Evolutionary conservation across 2,797 vertebrate genomes (phyloP).

Genomic region (Oophaga sylvatica): DNA sequence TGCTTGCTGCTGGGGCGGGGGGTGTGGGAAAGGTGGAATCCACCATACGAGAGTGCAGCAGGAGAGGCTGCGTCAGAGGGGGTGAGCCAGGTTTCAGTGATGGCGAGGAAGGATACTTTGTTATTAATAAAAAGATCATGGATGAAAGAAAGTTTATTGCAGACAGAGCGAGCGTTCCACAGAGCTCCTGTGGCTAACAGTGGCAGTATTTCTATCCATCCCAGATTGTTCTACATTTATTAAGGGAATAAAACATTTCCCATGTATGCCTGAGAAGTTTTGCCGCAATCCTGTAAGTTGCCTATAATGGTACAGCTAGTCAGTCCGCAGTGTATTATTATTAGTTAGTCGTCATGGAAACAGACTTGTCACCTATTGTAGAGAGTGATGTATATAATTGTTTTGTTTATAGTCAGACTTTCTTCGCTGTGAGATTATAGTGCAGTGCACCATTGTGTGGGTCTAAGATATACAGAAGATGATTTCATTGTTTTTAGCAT

Average conservation of each 20-base stretch:
- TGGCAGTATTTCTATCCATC: background rate
- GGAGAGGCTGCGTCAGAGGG: too few relatives aligned
- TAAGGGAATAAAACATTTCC: background rate
- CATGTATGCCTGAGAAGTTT: background rate
- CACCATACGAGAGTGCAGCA: too few relatives aligned
- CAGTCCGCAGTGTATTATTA: background rate
- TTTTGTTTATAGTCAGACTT: background rate
- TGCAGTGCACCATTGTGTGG: background rate
- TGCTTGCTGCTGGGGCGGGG: too few relatives aligned
- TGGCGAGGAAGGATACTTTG: too few relatives aligned
- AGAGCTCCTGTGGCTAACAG: background rate
- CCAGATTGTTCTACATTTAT: too few relatives aligned
- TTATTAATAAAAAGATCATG: too few relatives aligned
- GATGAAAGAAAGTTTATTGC: too few relatives aligned
- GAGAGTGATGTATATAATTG: background rate
- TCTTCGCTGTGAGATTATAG: background rate
- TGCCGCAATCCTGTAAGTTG: background rate
- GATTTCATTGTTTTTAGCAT: too few relatives aligned
- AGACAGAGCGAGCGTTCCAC: too few relatives aligned
- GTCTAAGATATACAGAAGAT: too few relatives aligned
- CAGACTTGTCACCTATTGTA: background rate
- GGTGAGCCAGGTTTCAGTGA: too few relatives aligned
- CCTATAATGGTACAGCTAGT: background rate
- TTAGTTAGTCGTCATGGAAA: constrained; percentile 25
- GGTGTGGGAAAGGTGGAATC: too few relatives aligned